phyloP scores from a whole-genome alignment of 1,140 invertebrate species.

The Hermetia illucens region DNA sequence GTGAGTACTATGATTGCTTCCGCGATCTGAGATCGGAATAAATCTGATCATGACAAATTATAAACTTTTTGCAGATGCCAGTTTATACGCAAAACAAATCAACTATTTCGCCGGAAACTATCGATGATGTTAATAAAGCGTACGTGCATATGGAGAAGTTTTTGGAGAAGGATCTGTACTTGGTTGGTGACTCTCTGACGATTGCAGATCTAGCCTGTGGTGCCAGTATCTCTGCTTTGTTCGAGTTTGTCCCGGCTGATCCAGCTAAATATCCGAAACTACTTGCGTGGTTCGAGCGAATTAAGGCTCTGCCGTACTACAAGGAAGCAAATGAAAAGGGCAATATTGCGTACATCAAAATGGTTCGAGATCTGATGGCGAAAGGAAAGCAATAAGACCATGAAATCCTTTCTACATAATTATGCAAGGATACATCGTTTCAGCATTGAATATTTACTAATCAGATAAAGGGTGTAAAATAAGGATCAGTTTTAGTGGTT shows the following conservation, averaged over 20 bases:
- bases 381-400: too few relatives aligned
- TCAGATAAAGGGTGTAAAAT: too few relatives aligned
- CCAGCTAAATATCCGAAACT: constrained; percentile 11
- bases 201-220: constrained; percentile 28
- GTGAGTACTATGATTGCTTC: too few relatives aligned
- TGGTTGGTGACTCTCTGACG: constrained; percentile 21
- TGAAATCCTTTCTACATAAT: too few relatives aligned
- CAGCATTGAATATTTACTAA: too few relatives aligned
- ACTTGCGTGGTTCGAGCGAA: constrained; percentile 10
- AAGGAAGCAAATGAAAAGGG: constrained; percentile 10
- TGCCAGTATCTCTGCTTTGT: constrained; percentile 18
- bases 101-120: background rate
- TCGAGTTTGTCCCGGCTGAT: constrained; percentile 5
- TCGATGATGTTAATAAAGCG: background rate
- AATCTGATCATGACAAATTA: too few relatives aligned
- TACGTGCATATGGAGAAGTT: constrained; percentile 9
- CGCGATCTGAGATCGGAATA: too few relatives aligned
- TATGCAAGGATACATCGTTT: too few relatives aligned
- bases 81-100: background rate
- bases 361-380: too few relatives aligned
- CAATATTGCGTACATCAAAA: too few relatives aligned
- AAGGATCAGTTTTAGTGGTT: too few relatives aligned
- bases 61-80: background rate
- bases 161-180: constrained; percentile 10
- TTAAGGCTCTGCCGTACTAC: constrained; percentile 11